phyloP scores from a whole-genome alignment of 2,113 vertebrate genomes.

The Oceanodroma tethys region DNA sequence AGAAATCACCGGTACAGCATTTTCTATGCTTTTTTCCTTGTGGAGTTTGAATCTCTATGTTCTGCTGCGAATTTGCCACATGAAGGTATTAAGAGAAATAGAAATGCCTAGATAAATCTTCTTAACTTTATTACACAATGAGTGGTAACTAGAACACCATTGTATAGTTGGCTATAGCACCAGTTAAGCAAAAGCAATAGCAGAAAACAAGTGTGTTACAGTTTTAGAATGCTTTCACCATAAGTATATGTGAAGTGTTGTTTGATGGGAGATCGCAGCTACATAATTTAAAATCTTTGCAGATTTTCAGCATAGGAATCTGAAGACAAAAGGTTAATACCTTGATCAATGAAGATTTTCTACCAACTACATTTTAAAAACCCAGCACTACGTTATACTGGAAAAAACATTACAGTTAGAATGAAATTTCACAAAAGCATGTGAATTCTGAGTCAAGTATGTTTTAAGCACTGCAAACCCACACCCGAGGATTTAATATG shows the following conservation, averaged over 20 bases:
- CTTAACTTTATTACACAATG: not conserved
- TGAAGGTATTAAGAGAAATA: not conserved
- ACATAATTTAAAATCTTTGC: not conserved
- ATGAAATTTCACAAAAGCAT: not conserved
- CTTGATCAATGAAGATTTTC: not conserved
- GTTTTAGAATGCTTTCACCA: not conserved
- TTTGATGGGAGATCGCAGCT: not conserved
- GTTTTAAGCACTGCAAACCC: not conserved
- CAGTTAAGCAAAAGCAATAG: not conserved
- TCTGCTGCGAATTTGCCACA: not conserved
- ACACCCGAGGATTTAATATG: not conserved
- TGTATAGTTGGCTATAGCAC: not conserved
- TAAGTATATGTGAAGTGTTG: not conserved
- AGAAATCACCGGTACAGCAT: not conserved
- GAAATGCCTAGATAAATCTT: not conserved
- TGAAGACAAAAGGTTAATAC: not conserved
- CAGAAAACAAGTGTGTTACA: not conserved
- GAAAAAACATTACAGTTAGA: not conserved
- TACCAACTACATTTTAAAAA: not conserved
- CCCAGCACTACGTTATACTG: not conserved
- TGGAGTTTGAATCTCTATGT: not conserved
- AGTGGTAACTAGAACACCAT: not conserved
- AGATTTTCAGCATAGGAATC: not conserved
- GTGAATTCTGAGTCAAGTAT: constrained; percentile 2
- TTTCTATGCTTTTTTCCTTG: not conserved